Percentiles rank a stretch among this genome's conserved stretches.
phyloP scores from a whole-genome alignment of 2,797 vertebrate species.

The Chromobotia macracanthus region DNA sequence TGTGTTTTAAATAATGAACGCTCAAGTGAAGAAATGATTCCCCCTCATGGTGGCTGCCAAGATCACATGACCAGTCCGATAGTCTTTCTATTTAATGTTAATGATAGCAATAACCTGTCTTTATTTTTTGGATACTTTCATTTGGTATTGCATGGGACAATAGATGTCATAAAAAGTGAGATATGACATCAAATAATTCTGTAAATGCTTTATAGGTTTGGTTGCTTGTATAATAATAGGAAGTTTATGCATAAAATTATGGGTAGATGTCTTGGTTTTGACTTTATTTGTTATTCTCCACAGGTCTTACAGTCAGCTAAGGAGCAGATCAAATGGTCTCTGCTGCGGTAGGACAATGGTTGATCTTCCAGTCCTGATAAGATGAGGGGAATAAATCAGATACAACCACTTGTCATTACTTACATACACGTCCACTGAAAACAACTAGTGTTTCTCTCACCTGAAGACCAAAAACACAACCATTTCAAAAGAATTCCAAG shows the following conservation, averaged over 20 bases:
- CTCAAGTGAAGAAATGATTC: too few species aligned
- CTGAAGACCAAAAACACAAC: conserved; percentile 7
- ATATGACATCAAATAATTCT: neutral
- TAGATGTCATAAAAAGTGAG: too few species aligned
- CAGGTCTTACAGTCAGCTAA: conserved; percentile 94
- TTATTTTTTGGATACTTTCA: too few species aligned
- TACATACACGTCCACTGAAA: neutral
- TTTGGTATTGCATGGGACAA: too few species aligned
- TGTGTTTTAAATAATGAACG: too few species aligned
- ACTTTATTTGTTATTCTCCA: neutral
- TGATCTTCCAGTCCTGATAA: conserved; percentile 6
- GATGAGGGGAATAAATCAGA: neutral
- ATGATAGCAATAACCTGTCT: too few species aligned
- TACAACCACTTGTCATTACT: conserved; percentile 28
- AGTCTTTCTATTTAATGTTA: too few species aligned
- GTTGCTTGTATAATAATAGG: neutral
- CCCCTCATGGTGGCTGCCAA: too few species aligned
- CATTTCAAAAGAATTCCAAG: conserved; percentile 17
- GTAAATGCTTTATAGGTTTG: neutral
- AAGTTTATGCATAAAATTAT: neutral
- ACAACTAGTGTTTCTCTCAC: conserved; percentile 21
- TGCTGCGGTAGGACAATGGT: conserved; percentile 80
- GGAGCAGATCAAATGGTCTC: conserved; percentile 97
- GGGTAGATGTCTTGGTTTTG: neutral
- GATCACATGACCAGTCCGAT: too few species aligned